Evolutionary conservation across 2,797 vertebrate genomes (phyloP), one percentile per base, ranked within the genome.

Genomic region (Halcyon badia): DNA sequence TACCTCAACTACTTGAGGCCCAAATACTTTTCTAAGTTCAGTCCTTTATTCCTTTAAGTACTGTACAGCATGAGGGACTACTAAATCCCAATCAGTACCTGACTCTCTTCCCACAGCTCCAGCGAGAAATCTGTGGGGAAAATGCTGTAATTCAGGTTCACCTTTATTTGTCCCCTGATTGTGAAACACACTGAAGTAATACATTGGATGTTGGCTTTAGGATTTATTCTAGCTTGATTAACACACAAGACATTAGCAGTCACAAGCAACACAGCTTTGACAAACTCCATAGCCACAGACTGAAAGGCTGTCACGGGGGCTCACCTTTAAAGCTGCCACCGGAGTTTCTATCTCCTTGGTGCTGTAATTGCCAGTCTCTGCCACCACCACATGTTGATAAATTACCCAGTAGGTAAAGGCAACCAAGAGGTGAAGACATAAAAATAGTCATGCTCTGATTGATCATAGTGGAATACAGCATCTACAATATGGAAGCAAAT

Each of bases 401-500:
- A 76, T 65, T 31, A 76, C 22, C 11, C 37, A n/a, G 24, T 19
- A 16, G 25, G 7, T 8, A 87, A 71, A 84, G 21, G 16, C 25
- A 80, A 48, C 28, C 11, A 39, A 44, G 88, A 39, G 13, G 8
- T 51, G 46, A 86, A 75, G 37, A 26, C 22, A 41, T 35, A 60
- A 91, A 83, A 42, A 48, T 1, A 51, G 25, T 16, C 41, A 2
- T 14, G 13, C 19, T 7, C 17, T 3, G 2, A 8, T 48, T 14
- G 24, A 37, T 73, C 19, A 19, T 30, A 49, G 16, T 6, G 4
- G 19, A 83, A 7, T 56, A 37, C 18, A 89, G 22, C 10, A 57
- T 37, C 44, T 61, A 42, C 0, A 0, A 22, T 3, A 17, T 5
- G 10, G 42, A 61, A 91, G 9, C 12, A 82, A 83, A 58, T 2